Percentiles rank a stretch among this genome's conserved stretches.
Conservation (phyloP, 2,797 vertebrate species). For the Pitangus sulphuratus region DNA sequence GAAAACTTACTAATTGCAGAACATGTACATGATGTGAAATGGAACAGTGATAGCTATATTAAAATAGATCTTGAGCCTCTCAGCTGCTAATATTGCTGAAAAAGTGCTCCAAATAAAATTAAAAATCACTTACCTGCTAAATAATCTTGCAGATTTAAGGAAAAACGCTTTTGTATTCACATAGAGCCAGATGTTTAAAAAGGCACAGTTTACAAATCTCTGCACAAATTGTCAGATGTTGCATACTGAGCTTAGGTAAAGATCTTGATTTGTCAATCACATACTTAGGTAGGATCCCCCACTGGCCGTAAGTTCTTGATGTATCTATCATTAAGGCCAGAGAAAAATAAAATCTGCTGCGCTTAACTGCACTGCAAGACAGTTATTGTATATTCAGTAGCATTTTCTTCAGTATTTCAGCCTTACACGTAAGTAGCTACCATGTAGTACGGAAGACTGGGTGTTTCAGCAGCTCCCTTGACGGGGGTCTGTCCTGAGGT, state of each 20-base stretch:
- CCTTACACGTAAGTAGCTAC: constrained; percentile 71
- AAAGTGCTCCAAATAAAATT: constrained; percentile 76
- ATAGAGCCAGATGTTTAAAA: constrained; percentile 72
- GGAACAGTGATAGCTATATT: constrained; percentile 60
- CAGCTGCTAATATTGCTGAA: constrained; percentile 78
- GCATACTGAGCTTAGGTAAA: constrained; percentile 79
- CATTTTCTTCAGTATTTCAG: constrained; percentile 53
- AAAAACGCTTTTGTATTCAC: constrained; percentile 57
- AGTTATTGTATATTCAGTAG: constrained; percentile 73
- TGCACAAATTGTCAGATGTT: constrained; percentile 73
- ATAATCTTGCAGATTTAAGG: constrained; percentile 71
- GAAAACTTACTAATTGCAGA: constrained; percentile 55
- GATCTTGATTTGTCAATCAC: constrained; percentile 79
- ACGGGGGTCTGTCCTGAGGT: constrained; percentile 86
- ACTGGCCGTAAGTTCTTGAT: constrained; percentile 43
- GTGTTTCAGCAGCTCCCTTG: constrained; percentile 89
- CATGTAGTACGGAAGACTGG: constrained; percentile 87
- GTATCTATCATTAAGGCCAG: constrained; percentile 55
- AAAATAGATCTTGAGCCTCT: constrained; percentile 74
- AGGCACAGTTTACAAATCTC: constrained; percentile 79
- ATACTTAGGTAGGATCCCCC: constrained; percentile 70
- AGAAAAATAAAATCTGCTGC: constrained; percentile 30
- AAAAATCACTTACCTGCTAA: constrained; percentile 69
- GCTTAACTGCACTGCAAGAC: constrained; percentile 36
- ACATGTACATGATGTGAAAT: constrained; percentile 51